Conservation (phyloP, 2,797 vertebrate species). For the Macropus fuliginosus region DNA sequence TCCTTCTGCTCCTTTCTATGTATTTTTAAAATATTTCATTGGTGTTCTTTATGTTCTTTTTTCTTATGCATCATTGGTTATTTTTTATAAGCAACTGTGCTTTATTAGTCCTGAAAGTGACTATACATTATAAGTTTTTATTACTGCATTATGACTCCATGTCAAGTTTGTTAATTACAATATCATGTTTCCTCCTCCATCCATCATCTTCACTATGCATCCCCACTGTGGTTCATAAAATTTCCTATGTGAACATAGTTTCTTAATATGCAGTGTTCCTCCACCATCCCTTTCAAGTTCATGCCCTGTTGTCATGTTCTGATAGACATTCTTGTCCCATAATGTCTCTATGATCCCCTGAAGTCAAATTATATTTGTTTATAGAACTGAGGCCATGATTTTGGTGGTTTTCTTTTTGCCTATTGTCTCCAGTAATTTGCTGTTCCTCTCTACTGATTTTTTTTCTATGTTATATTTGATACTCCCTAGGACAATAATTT, state of each 20-base stretch:
- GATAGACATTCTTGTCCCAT: background rate
- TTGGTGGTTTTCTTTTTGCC: background rate
- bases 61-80: no score
- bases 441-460: background rate
- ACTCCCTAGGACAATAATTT: background rate
- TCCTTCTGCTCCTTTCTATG: no score
- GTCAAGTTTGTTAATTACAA: background rate
- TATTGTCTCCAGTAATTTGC: background rate
- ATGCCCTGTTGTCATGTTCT: background rate
- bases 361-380: background rate
- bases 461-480: background rate
- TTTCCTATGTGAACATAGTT: background rate
- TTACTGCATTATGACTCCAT: background rate
- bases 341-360: background rate
- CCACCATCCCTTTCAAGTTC: no score
- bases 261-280: background rate
- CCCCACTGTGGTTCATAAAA: background rate
- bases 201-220: background rate
- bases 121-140: background rate
- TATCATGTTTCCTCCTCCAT: background rate
- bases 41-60: no score
- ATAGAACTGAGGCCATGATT: background rate
- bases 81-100: background rate
- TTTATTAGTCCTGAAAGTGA: background rate
- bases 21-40: no score